phyloP scores from a whole-genome alignment of 2,797 vertebrate genomes.

The Eleutherodactylus coqui region DNA sequence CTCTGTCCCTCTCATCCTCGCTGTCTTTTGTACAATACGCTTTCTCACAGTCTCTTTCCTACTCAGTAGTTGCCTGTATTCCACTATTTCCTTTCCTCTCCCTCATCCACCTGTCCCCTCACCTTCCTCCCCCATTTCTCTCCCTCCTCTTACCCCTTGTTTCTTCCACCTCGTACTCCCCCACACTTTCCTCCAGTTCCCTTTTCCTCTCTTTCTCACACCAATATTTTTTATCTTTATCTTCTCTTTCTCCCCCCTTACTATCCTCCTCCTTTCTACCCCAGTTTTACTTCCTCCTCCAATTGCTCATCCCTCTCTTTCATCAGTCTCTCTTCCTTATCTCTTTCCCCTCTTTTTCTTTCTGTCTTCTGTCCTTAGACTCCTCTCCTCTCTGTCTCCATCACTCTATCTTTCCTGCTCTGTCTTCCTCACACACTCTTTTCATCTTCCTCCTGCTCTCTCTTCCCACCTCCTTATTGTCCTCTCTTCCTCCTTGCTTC shows the following conservation, averaged over 20 bases:
- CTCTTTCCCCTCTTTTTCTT: slow-evolving; percentile 47
- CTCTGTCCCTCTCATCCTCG: background rate
- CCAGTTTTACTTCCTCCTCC: too few relatives aligned
- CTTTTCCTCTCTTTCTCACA: background rate
- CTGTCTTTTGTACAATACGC: background rate
- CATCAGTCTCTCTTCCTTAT: slow-evolving; percentile 44
- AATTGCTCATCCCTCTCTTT: too few relatives aligned
- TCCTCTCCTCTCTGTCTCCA: background rate
- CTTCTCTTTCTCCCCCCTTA: too few relatives aligned
- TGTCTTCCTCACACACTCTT: too few relatives aligned
- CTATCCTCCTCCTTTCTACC: background rate
- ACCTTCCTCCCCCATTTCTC: background rate
- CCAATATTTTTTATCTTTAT: too few relatives aligned
- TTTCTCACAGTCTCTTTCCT: background rate
- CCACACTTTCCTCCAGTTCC: background rate
- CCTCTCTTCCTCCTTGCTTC: too few relatives aligned
- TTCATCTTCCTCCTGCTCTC: too few relatives aligned
- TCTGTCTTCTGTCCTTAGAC: background rate
- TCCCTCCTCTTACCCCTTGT: background rate
- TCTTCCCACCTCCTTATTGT: too few relatives aligned
- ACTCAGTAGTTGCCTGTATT: background rate
- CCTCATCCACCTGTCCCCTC: background rate
- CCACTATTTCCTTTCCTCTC: slow-evolving; percentile 3
- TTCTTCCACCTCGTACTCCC: too few relatives aligned
- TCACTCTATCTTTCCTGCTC: background rate